Evolutionary conservation across 2,888 invertebrate species (phyloP), one percentile per base, ranked within the genome.

Genomic region (Pharmacophagus antenor): DNA sequence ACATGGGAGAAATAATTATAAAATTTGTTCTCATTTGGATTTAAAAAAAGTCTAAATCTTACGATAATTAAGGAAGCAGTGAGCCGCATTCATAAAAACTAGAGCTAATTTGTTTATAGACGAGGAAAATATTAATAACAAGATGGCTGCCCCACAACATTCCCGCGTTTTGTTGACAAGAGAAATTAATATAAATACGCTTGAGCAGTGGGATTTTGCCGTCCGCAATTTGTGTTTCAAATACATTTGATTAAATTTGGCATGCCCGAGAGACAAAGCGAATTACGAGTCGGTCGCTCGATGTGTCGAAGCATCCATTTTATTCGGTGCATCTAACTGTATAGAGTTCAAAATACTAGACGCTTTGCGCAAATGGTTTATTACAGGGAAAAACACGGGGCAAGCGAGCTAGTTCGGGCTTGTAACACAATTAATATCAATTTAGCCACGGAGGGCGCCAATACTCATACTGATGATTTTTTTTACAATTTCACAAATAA

Each of bases 381-480:
- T 86, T 87, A 85, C 79, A 75, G 84, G 88, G 86, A 88, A 88
- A 86, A 88, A 88, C 85, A 88, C 85, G 85, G 88, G 88, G 85
- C 76, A 71, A 73, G 72, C 76, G 71, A 73, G 72, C 67, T 70
- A 75, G 69, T 77, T 73, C 76, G 79, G 80, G 82, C 77, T 79
- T 75, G 80, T 88, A 86, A 88, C 74, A 79, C 81, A 88, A 88
- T 89, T 88, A 88, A 88, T 88, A 88, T 86, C 85, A 88, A 88
- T 89, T 88, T 86, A 72, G 69, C 69, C 65, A 71, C 72, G 69
- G 68, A 78, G 78, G 82, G 82, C 74, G 66, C 31, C 64, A 62
- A 68, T 69, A 71, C 70, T 70, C 71, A 56, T 71, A 70, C 67
- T 67, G 68, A 70, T 59, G 64, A 65, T 68, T 31, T 31, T 10